Evolutionary conservation across 2,797 vertebrate species (phyloP), one percentile per base, ranked within the genome.

Genomic region (Aulostomus chinensis): DNA sequence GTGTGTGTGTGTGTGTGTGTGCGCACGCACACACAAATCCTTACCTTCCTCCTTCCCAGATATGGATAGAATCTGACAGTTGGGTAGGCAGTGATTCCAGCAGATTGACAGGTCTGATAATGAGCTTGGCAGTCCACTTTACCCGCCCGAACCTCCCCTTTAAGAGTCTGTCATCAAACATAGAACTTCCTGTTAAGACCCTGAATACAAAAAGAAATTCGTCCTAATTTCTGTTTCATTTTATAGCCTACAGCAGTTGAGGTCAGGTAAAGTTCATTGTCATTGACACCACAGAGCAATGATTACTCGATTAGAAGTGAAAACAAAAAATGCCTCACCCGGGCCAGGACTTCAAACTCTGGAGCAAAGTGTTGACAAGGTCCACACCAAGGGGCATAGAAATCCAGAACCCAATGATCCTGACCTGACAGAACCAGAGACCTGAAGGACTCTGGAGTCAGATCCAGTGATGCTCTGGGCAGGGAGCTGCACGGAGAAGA

Each of bases 351-450:
- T 67, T 98, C 96, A 85, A 98, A 99, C 78, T 98, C 96, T 0
- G 96, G 96, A 61, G 95, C 93, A 59, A 99, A 99, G 62, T 92
- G 93, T 32, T 95, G 94, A 71, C 96, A 99, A 28, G 96, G 97
- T 49, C 95, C 95, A 72, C 96, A 99, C 97, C 97, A 99, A 2
- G 96, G 96, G 35, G 96, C 94, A 14, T 97, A 98, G 56, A 98
- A 99, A 59, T 99, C 96, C 80, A 99, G 33, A 26, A 99, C 89
- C 96, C 97, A 99, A 38, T 97, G 94, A 39, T 94, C 94, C 43
- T 86, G 90, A 29, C 94, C 93, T 7, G 86, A 86, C 50, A 97
- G 78, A 60, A 98, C 93, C 62, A 91, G 88, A 57, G 91, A 93
- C 65, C 60, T 92, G 74, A 96, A 98, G 62, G 89, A 89, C 37